Evolutionary conservation across 1,140 invertebrate species (phyloP).

Genomic region (Proctacanthus coquilletti): DNA sequence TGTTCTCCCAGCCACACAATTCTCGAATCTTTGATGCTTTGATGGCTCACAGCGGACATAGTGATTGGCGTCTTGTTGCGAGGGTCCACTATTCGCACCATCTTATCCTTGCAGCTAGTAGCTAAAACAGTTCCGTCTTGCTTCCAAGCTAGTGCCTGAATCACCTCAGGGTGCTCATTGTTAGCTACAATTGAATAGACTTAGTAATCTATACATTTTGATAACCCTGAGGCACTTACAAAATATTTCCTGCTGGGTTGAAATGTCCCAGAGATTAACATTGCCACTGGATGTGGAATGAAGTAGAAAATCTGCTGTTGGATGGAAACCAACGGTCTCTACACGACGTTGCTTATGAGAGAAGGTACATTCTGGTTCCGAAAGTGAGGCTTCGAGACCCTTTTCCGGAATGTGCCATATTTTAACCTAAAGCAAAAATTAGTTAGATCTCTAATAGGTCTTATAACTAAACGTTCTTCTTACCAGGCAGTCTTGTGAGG

Average conservation of each 20-base stretch:
- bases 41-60: conserved; percentile 56
- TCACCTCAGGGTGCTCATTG: conserved; percentile 63
- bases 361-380: conserved; percentile 62
- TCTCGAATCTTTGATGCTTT: conserved; percentile 79
- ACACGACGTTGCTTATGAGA: conserved; percentile 67
- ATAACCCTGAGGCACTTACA: conserved; percentile 34
- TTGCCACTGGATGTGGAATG: conserved; percentile 67
- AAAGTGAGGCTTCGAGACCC: conserved; percentile 61
- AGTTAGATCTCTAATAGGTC: not conserved
- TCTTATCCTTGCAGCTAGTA: conserved; percentile 69
- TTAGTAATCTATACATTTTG: not conserved
- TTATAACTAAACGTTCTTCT: conserved; percentile 61
- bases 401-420: conserved; percentile 71
- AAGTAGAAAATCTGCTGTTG: conserved; percentile 67
- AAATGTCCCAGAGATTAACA: conserved; percentile 75
- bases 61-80: conserved; percentile 43
- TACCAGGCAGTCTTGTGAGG: conserved; percentile 79
- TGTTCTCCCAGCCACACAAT: conserved; percentile 77
- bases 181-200: conserved; percentile 39
- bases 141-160: conserved; percentile 74
- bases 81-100: conserved; percentile 66
- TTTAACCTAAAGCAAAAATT: conserved; percentile 47
- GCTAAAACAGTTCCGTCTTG: conserved; percentile 60
- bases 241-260: conserved; percentile 63
- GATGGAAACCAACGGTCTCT: conserved; percentile 75